These are phyloP conservation scores for Pardosa pseudoannulata DNA, from an alignment of 2,888 invertebrate species.

Conservation along the genomic window DNA sequence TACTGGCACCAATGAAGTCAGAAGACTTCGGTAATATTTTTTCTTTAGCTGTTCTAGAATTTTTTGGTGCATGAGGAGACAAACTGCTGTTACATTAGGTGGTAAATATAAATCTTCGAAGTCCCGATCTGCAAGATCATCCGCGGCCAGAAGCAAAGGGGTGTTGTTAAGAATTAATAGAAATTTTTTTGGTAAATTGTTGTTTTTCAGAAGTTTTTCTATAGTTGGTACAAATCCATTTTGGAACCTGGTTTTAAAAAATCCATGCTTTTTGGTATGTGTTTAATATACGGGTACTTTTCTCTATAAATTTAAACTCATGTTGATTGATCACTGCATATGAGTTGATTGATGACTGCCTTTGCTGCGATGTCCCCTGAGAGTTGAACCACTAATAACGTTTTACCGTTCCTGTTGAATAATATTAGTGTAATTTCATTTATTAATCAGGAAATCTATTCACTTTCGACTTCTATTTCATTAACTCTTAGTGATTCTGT, in stretches of 20 bases:
- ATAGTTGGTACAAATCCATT: neutral
- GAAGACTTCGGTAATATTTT: neutral
- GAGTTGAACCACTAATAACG: too few relatives aligned
- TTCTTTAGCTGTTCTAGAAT: neutral
- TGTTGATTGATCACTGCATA: too few relatives aligned
- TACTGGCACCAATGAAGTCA: too few relatives aligned
- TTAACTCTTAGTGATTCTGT: too few relatives aligned
- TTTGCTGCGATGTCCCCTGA: too few relatives aligned
- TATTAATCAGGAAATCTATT: too few relatives aligned
- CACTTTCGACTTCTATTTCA: too few relatives aligned
- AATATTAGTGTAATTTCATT: too few relatives aligned
- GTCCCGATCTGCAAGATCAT: conserved; percentile 1
- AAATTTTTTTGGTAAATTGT: neutral
- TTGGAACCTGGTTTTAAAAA: neutral
- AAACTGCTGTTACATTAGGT: neutral
- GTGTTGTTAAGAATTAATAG: neutral
- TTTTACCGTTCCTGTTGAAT: too few relatives aligned
- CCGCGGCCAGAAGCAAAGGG: neutral
- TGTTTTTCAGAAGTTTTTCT: conserved; percentile 1
- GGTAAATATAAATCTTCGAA: neutral
- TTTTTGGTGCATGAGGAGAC: neutral
- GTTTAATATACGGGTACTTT: too few relatives aligned
- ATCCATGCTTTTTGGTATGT: neutral
- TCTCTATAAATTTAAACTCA: too few relatives aligned
- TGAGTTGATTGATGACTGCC: too few relatives aligned